Evolutionary conservation across 2,113 vertebrate genomes (phyloP).

Genomic region (Cacatua alba): DNA sequence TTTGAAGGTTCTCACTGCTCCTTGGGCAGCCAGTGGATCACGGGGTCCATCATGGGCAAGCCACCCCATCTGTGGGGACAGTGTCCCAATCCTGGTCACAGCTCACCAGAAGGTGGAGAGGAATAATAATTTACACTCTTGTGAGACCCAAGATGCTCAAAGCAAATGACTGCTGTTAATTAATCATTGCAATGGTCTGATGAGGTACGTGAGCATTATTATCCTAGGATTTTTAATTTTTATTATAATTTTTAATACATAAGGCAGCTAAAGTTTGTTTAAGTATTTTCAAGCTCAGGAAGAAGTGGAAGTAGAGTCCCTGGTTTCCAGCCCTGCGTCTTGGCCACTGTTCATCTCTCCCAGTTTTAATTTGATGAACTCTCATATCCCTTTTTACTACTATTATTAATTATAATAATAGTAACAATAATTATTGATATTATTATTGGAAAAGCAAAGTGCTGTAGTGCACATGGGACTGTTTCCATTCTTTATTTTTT

Average conservation of each 20-base stretch:
- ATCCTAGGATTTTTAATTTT: background rate
- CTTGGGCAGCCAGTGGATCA: background rate
- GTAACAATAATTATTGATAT: background rate
- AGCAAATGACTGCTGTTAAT: background rate
- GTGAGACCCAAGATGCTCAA: background rate
- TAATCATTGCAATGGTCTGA: background rate
- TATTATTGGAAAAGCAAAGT: background rate
- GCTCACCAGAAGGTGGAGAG: background rate
- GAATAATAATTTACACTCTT: background rate
- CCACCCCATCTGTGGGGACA: rapidly evolving
- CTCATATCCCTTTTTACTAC: background rate
- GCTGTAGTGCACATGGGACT: background rate
- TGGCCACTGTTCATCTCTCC: background rate
- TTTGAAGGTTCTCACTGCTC: background rate
- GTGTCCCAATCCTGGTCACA: rapidly evolving
- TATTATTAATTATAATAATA: background rate
- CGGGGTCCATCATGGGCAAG: background rate
- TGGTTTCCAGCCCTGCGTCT: background rate
- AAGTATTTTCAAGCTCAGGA: background rate
- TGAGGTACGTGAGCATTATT: background rate
- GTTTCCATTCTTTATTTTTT: background rate
- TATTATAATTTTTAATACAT: background rate
- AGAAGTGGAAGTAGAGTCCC: background rate
- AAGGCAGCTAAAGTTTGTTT: background rate
- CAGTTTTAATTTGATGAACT: background rate